phyloP scores from a whole-genome alignment of 2,888 invertebrate species.

The Nymphalis polychloros region DNA sequence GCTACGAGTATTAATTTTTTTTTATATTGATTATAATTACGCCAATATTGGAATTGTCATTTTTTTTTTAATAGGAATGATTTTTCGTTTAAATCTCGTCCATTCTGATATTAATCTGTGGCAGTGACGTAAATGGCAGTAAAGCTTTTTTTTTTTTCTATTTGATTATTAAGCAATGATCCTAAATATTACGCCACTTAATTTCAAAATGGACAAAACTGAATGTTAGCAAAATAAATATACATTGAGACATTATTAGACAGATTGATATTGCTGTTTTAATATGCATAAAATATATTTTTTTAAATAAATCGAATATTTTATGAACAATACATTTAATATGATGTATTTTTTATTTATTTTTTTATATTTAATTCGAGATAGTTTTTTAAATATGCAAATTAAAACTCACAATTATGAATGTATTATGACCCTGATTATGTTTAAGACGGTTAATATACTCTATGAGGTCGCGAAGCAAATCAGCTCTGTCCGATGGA shows the following conservation, averaged over 20 bases:
- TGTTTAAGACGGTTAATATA: constrained; percentile 17
- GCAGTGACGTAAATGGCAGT: neutral
- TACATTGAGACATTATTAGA: neutral
- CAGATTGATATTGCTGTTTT: neutral
- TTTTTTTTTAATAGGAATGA: constrained; percentile 9
- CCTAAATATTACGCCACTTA: neutral
- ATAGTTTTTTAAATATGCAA: constrained; percentile 9
- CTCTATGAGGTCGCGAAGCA: constrained; percentile 13
- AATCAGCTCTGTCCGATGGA: constrained; percentile 61
- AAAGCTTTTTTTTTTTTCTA: neutral
- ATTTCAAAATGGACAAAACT: constrained; percentile 1
- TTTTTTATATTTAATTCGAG: neutral
- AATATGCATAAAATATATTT: neutral
- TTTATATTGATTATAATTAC: constrained; percentile 13
- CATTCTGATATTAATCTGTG: neutral
- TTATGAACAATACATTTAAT: neutral
- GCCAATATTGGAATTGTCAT: constrained; percentile 11
- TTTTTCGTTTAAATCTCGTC: neutral
- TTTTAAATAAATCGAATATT: neutral
- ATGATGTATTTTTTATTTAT: neutral
- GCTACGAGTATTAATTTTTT: constrained; percentile 14
- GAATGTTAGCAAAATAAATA: constrained; percentile 7
- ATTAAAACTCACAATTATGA: constrained; percentile 5
- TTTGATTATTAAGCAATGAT: neutral
- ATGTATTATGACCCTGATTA: constrained; percentile 21